Base-by-base conservation (phyloP, 2,888 invertebrate genomes). In the Caenorhabditis sp. region DNA sequence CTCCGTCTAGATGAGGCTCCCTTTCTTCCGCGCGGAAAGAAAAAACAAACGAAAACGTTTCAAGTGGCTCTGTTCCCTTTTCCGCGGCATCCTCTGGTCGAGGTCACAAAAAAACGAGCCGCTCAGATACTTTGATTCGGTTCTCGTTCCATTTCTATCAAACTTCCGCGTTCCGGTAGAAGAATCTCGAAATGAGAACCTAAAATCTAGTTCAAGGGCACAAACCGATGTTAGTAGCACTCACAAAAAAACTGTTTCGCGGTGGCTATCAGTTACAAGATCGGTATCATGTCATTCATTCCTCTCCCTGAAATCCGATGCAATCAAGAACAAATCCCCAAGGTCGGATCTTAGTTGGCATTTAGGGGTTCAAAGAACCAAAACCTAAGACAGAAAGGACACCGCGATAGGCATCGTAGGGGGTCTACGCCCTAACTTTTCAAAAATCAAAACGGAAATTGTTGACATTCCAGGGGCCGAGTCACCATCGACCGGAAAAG, bases 1-100 rank as follows among this genome's bases (percentile, higher is more conserved):
- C n/a, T n/a, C 37, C 37, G 65, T 67, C 65, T 56, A 47, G 55
- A 64, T 35, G 60, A 32, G 32, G 50, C 58, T n/a, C n/a, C n/a
- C 32, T 32, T 9, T 9, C 32, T 64, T 60, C 65, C 74, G 74
- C 74, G 65, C 65, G 74, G 60, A 74, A 32, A 32, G 32, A 62
- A 74, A 65, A 74, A 74, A 67, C 74, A 65, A 74, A 74, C 65
- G 64, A 60, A 79, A 72, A 79, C 70, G 79, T 79, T 79, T 79
- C 79, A 79, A 79, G 79, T 79, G 71, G 47, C 44, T 62, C 55
- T n/a, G 40, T 58, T 60, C 22, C 40, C 28, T 22, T n/a, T n/a
- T n/a, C n/a, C n/a, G 40, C 24, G 8, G n/a, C 53, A 13, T 60
- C 37, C 53, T 44, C 32, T 51, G 20, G n/a, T 44, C 47, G 53